Percentiles rank a stretch among this genome's conserved stretches.
Conservation (phyloP, 2,888 invertebrate genomes). For the Spialia ferax region DNA sequence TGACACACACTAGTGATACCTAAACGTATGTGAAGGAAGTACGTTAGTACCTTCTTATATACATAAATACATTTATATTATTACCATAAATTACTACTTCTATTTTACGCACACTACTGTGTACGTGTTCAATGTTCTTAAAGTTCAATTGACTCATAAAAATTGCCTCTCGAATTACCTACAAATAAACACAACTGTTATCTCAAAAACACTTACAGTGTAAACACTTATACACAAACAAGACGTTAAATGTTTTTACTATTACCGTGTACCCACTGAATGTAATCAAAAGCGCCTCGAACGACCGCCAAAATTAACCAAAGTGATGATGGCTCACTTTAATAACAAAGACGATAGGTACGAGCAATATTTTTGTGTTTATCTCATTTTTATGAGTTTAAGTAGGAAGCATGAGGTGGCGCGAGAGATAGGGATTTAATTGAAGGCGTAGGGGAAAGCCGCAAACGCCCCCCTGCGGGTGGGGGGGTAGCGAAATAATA, state of each 20-base stretch:
- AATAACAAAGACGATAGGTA: conserved; percentile 71
- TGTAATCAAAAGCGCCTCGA: conserved; percentile 31
- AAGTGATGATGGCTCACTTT: conserved; percentile 57
- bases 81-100: no score
- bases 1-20: no score
- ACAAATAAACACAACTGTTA: not conserved
- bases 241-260: conserved; percentile 2
- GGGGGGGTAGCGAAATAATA: conserved; percentile 73
- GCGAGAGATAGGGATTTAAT: conserved; percentile 83
- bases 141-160: not conserved
- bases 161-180: not conserved
- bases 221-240: not conserved
- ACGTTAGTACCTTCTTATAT: no score
- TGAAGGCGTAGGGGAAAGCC: conserved; percentile 75
- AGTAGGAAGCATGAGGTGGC: conserved; percentile 79
- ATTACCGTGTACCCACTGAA: not conserved
- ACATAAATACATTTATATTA: no score
- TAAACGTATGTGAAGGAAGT: no score
- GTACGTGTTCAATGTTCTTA: not conserved
- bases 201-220: not conserved
- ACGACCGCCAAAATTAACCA: conserved; percentile 38
- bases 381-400: conserved; percentile 81
- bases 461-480: conserved; percentile 61
- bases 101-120: no score
- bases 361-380: conserved; percentile 79